Conservation (phyloP, 2,113 vertebrate species). For the Aegotheles bennettii region DNA sequence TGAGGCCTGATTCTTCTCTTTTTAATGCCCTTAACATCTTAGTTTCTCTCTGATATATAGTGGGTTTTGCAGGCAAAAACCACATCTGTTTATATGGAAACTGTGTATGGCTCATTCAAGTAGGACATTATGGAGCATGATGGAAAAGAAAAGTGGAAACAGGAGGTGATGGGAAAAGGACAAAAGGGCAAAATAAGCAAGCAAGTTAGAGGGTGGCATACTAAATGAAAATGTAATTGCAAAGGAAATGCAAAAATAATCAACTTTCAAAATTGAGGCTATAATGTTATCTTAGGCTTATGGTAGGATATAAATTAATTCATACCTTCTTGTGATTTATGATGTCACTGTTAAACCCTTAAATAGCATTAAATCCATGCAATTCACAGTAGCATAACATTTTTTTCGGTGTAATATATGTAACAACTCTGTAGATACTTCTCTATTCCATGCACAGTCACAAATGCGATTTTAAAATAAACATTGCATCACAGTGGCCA, state of each 20-base stretch:
- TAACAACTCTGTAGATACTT: constrained; percentile 43
- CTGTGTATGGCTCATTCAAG: background rate
- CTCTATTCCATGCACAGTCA: background rate
- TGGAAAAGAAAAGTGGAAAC: background rate
- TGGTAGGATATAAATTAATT: constrained; percentile 50
- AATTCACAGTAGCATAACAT: constrained; percentile 53
- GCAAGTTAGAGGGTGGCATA: background rate
- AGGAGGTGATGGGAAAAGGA: background rate
- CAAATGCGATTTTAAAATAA: constrained; percentile 38
- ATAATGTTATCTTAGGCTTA: constrained; percentile 31
- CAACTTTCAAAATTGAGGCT: constrained; percentile 46
- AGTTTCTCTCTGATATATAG: background rate
- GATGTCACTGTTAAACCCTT: constrained; percentile 68
- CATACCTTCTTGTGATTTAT: constrained; percentile 68
- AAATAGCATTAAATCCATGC: constrained; percentile 67
- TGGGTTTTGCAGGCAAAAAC: background rate
- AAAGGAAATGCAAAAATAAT: constrained; percentile 20
- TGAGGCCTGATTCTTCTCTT: background rate
- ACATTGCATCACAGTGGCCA: background rate
- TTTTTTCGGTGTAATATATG: constrained; percentile 18
- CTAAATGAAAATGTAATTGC: constrained; percentile 22
- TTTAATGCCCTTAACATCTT: background rate
- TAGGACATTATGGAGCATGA: background rate
- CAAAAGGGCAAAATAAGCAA: background rate
- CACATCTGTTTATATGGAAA: background rate